A percentile compares a stretch with the other conserved stretches of the same genome.
phyloP scores from a whole-genome alignment of 2,888 invertebrate genomes.

The Trichopria drosophilae region DNA sequence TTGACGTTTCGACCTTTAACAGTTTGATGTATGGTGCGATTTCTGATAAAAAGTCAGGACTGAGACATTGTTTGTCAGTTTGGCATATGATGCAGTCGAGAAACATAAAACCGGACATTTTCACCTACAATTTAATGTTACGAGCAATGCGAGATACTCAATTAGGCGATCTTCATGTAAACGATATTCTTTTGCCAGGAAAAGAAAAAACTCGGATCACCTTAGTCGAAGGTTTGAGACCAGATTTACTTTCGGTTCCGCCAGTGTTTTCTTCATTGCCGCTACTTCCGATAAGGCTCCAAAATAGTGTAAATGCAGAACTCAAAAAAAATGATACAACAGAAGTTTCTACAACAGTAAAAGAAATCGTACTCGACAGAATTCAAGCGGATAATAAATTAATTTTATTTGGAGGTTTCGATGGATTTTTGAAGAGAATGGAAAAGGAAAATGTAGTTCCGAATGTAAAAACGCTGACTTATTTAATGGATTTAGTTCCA shows the following conservation, averaged over 20 bases:
- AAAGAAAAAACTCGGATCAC: slow-evolving; percentile 23
- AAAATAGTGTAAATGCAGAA: slow-evolving; percentile 41
- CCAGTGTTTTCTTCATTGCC: slow-evolving; percentile 42
- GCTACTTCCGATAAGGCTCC: slow-evolving; percentile 52
- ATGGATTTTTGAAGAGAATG: slow-evolving; percentile 79
- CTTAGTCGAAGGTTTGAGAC: slow-evolving; percentile 56
- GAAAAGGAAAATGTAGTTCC: slow-evolving; percentile 68
- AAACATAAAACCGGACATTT: slow-evolving; percentile 70
- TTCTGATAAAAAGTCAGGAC: slow-evolving; percentile 75
- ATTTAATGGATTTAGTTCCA: slow-evolving; percentile 74
- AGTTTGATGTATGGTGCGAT: slow-evolving; percentile 85
- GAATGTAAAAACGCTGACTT: slow-evolving; percentile 77
- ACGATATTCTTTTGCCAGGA: slow-evolving; percentile 37
- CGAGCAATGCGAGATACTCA: slow-evolving; percentile 80
- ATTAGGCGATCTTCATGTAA: slow-evolving; percentile 64
- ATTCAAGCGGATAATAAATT: slow-evolving; percentile 70
- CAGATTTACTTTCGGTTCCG: slow-evolving; percentile 68
- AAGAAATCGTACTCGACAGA: neutral
- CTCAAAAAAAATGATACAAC: neutral
- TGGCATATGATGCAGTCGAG: slow-evolving; percentile 80
- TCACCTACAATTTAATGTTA: slow-evolving; percentile 79
- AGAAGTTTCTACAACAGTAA: neutral
- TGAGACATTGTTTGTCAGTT: slow-evolving; percentile 79
- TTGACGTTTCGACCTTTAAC: slow-evolving; percentile 73
- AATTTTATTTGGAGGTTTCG: slow-evolving; percentile 77